Base-by-base conservation (phyloP, 2,797 vertebrate genomes). In the Craterocephalus amniculus region DNA sequence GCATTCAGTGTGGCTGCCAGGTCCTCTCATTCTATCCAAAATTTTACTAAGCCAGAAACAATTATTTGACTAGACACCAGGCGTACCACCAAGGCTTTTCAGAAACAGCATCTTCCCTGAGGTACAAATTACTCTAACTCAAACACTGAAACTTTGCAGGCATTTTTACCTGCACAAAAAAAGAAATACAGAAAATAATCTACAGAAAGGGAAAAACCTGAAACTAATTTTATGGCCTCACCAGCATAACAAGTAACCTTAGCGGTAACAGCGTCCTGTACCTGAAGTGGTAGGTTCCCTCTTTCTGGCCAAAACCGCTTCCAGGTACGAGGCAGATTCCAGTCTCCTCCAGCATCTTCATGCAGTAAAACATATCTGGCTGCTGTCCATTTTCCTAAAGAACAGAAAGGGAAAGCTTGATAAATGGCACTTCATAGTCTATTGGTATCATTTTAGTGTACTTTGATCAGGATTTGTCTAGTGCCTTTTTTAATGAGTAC, bases 301-400 rank as follows among this genome's bases (percentile, higher is more conserved):
- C 96, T 8, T 45, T 91, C 85, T 98, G 97, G 0, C 97, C 97
- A 1, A 98, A 98, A 36, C 96, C 97, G 0, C 96, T 98, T 0
- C 97, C 97, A 0, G 97, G 97, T 0, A 98, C 96, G 0, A 99
- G 94, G 45, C 97, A 98, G 87, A 98, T 97, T 4, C 97, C 97
- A 0, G 95, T 99, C 76, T 97, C 96, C 76, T 98, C 97, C 91
- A 98, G 84, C 67, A 99, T 86, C 80, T 82, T 80, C 93, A 96
- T 92, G 89, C 97, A 98, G 90, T 97, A 99, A 83, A 97, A 95
- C 96, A 97, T 97, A 74, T 99, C 97, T 0, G 97, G 95, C 34
- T 92, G 83, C 84, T 96, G 88, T 7, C 93, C 92, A 11, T 91
- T 90, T 4, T 90, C 95, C 96, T 97, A 81, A 67, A 13, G 35